phyloP scores from a whole-genome alignment of 2,888 invertebrate species.

The Scaptomyza caliginosa region DNA sequence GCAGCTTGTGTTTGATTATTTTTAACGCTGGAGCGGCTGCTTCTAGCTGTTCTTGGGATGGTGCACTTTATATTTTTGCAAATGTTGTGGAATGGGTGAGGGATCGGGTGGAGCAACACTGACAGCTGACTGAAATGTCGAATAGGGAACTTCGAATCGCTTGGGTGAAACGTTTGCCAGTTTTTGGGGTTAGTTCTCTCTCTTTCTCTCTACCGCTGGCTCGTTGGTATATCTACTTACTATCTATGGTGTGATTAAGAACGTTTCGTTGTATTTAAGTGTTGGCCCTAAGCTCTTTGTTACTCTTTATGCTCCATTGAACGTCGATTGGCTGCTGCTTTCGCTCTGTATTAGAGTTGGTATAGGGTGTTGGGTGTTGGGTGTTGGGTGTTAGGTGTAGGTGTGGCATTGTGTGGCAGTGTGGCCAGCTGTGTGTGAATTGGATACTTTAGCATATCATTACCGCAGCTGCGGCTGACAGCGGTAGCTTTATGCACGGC shows the following conservation, averaged over 20 bases:
- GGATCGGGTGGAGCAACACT: conserved; percentile 22
- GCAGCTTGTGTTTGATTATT: conserved; percentile 71
- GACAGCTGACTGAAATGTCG: conserved; percentile 72
- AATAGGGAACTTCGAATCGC: conserved; percentile 50
- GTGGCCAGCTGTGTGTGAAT: conserved; percentile 26
- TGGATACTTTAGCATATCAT: conserved; percentile 55
- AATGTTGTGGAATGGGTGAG: conserved; percentile 16
- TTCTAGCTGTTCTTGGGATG: conserved; percentile 35
- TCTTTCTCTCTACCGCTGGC: neutral
- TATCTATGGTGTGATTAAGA: conserved; percentile 71
- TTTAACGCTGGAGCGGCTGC: conserved; percentile 36
- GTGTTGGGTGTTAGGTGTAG: conserved; percentile 1
- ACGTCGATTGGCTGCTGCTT: conserved; percentile 38
- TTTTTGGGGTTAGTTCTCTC: conserved; percentile 9
- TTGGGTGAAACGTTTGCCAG: conserved; percentile 24
- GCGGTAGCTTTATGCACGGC: conserved; percentile 17
- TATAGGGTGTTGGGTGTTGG: neutral
- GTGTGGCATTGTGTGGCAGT: neutral
- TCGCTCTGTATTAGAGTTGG: no score
- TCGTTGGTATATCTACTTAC: conserved; percentile 28
- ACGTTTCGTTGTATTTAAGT: conserved; percentile 71
- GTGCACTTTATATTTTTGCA: conserved; percentile 60
- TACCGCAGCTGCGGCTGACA: conserved; percentile 47
- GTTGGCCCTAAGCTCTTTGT: conserved; percentile 64
- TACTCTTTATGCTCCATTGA: conserved; percentile 61